A percentile compares a stretch with the other conserved stretches of the same genome.
Conservation (phyloP, 2,797 vertebrate genomes). For the Leptodactylus fallax region DNA sequence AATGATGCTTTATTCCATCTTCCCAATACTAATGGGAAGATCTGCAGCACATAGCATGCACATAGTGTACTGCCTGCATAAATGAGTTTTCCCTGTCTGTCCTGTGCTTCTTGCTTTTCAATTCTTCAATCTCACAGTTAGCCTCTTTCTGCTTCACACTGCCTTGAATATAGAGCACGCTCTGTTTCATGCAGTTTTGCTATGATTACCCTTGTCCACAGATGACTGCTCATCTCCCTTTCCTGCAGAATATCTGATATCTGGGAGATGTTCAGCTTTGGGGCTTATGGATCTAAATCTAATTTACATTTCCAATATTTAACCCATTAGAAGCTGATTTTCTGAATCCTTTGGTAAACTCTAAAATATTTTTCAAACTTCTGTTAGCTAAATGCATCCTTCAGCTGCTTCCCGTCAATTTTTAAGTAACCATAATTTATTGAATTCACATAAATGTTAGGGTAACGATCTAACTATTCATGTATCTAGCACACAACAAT, state of each 20-base stretch:
- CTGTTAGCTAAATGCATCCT: background rate
- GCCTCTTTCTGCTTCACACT: constrained; percentile 62
- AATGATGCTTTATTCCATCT: constrained; percentile 26
- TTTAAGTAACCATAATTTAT: background rate
- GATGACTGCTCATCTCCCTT: constrained; percentile 60
- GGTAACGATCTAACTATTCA: background rate
- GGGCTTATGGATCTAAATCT: constrained; percentile 47
- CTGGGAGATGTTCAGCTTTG: constrained; percentile 49
- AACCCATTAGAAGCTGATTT: constrained; percentile 21
- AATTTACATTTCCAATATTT: constrained; percentile 51
- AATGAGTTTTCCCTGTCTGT: constrained; percentile 52
- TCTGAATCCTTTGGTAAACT: background rate
- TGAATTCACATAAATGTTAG: background rate
- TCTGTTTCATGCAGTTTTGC: constrained; percentile 64
- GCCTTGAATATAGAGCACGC: constrained; percentile 59
- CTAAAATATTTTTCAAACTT: background rate
- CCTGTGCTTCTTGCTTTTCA: constrained; percentile 57
- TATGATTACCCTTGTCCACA: constrained; percentile 64
- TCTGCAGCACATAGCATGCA: constrained; percentile 18
- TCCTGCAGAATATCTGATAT: constrained; percentile 59
- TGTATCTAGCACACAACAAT: background rate
- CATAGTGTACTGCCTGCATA: constrained; percentile 23
- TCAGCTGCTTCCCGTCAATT: background rate
- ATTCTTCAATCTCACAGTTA: constrained; percentile 59
- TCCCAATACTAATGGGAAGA: constrained; percentile 12